These are phyloP conservation scores for Chrysolina americana DNA, from an alignment of 2,888 invertebrate species.

Conservation along the genomic window DNA sequence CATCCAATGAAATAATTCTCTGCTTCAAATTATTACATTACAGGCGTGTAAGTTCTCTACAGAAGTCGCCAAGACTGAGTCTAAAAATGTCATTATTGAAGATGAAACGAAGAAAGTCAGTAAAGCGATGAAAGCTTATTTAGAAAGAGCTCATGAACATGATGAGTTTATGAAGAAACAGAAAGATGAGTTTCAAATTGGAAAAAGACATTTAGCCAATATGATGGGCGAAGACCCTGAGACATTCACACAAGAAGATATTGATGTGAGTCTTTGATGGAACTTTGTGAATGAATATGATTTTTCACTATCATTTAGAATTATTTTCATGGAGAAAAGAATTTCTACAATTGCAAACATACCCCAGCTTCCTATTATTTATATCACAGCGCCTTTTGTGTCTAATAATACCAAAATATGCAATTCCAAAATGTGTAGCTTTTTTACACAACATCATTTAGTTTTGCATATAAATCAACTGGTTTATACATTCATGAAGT, in stretches of 20 bases:
- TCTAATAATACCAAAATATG: no score
- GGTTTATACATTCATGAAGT: no score
- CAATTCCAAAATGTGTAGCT: no score
- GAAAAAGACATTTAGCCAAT: conserved; percentile 95
- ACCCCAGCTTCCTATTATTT: no score
- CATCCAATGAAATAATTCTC: neutral
- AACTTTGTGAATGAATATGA: no score
- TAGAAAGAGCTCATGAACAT: conserved; percentile 85
- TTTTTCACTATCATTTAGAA: no score
- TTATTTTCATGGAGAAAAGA: no score
- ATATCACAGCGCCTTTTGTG: no score
- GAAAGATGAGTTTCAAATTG: conserved; percentile 87
- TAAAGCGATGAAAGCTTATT: conserved; percentile 91
- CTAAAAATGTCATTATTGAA: conserved; percentile 22
- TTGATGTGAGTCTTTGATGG: conserved; percentile 76
- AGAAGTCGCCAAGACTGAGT: conserved; percentile 12
- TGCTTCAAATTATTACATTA: neutral
- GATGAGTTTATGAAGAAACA: conserved; percentile 88
- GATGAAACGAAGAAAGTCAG: conserved; percentile 74
- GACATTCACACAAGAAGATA: conserved; percentile 87
- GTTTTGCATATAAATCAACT: no score
- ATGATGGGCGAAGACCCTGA: conserved; percentile 98
- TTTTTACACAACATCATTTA: no score
- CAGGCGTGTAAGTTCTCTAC: conserved; percentile 23
- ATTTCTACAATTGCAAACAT: no score